Base-by-base conservation (phyloP, 2,888 invertebrate genomes). In the Helicoverpa assulta region DNA sequence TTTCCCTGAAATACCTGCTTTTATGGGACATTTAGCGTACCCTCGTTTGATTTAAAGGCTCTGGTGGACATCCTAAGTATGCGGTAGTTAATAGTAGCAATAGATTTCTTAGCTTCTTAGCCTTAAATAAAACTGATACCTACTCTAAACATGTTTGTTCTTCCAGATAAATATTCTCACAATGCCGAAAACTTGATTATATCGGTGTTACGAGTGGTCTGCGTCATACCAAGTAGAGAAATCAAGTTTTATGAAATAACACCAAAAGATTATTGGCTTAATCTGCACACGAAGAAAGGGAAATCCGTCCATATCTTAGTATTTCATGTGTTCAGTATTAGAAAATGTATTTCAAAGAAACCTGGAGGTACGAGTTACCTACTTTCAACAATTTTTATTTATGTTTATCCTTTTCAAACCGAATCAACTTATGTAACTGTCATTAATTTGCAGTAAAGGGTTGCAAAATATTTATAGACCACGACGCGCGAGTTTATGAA, bases 401-500 rank as follows among this genome's bases (percentile, higher is more conserved):
- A 29, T 29, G 16, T 4, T 1, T 8, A 33, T 33, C 33, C 33
- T n/a, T n/a, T 16, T 29, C 16, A 26, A 14, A 26, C 6, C 33
- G 5, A 29, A 10, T n/a, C 7, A 29, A 2, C 8, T 6, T 18
- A 37, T 18, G 12, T 18, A 18, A 0, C 8, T 18, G 26, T 67
- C 47, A 12, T 40, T 40, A 47, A 71, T 55, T 85, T 83, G 33
- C 72, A 87, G 87, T 51, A 16, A 83, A 80, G 53, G 72, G 81
- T n/a, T 87, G 87, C 67, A 80, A 74, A 61, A 53, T 84, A 51
- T 87, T 78, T 60, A 84, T 87, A 60, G 87, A 87, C 64, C 86
- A 87, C 56, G 86, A 86, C 53, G 87, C 79, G 4, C 81, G 87
- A 67, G 87, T 87, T 1, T 87, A 87, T 67, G 72, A 86, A 76